phyloP scores from a whole-genome alignment of 2,113 vertebrate species.

The Leptosomus discolor region DNA sequence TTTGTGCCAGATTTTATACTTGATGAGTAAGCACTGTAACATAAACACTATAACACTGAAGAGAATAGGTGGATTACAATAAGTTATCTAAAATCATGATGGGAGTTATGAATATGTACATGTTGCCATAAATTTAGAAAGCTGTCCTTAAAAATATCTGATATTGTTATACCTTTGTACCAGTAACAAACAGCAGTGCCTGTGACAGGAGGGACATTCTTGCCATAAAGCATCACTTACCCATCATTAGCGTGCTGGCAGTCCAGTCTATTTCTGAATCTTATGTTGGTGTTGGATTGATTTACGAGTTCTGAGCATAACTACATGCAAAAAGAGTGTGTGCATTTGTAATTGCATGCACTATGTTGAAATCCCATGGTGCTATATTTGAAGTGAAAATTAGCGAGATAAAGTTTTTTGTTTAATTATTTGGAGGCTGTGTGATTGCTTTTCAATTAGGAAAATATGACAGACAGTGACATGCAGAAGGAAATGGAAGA shows the following conservation, averaged over 20 bases:
- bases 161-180: conserved; percentile 23
- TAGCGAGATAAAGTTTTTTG: conserved; percentile 1
- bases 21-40: conserved; percentile 3
- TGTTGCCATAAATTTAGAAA: background rate
- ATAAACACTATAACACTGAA: background rate
- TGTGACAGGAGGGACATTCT: background rate
- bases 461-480: conserved; percentile 35
- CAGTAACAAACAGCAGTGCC: background rate
- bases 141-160: background rate
- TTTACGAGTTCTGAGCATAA: background rate
- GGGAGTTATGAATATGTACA: background rate
- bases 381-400: conserved; percentile 12
- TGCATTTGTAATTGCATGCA: background rate
- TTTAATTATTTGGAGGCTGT: conserved; percentile 36
- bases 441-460: conserved; percentile 30
- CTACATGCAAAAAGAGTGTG: background rate
- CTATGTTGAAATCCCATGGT: conserved; percentile 7
- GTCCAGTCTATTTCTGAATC: background rate
- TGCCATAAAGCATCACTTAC: background rate
- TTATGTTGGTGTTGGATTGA: conserved; percentile 8
- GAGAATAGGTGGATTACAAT: background rate
- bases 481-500: conserved; percentile 32
- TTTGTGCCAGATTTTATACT: background rate
- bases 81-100: background rate
- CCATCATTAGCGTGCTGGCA: background rate